These are phyloP conservation scores for Genyomyrus donnyi DNA, from an alignment of 2,113 vertebrate species.

Conservation along the genomic window DNA sequence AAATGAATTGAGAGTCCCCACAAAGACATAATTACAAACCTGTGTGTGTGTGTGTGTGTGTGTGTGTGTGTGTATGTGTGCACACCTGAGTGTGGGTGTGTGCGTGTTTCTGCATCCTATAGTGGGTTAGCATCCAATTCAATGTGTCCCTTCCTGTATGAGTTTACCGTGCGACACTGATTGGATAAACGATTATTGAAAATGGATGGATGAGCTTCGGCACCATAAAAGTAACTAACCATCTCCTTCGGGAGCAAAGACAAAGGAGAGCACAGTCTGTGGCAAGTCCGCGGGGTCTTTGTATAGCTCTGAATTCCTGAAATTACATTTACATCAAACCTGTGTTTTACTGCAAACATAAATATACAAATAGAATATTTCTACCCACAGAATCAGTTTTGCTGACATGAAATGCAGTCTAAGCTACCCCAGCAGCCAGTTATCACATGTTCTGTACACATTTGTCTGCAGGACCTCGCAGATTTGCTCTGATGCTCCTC, in stretches of 20 bases:
- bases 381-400: not conserved
- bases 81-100: not conserved
- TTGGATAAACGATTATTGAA: not conserved
- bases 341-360: not conserved
- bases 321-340: not conserved
- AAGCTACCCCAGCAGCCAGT: not conserved
- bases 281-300: not conserved
- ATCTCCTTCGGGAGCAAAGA: not conserved
- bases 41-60: not conserved
- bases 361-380: not conserved
- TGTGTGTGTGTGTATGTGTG: not conserved
- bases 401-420: not conserved
- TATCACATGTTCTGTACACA: not conserved
- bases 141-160: not conserved
- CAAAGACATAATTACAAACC: too few species aligned
- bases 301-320: not conserved
- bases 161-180: not conserved
- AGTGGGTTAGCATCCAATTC: not conserved
- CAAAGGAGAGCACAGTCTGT: not conserved
- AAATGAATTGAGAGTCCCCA: too few species aligned
- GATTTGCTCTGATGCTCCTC: not conserved
- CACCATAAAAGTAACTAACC: not conserved
- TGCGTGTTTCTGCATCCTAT: not conserved
- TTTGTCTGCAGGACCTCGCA: not conserved
- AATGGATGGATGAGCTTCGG: not conserved